These are phyloP conservation scores for Chironomus riparius DNA, from an alignment of 2,888 invertebrate genomes.

Conservation along the genomic window DNA sequence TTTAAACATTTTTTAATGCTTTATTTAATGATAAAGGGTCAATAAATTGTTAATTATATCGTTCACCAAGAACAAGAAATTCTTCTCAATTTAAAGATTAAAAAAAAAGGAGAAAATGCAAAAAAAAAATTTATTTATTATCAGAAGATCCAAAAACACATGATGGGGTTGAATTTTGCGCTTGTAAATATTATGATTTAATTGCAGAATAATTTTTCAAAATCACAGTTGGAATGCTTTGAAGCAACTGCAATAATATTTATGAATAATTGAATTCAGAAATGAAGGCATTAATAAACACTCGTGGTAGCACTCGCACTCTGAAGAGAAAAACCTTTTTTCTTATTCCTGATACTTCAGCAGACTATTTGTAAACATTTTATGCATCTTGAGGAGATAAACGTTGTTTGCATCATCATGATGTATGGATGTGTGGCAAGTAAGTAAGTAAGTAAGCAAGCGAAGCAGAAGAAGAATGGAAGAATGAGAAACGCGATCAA, in stretches of 20 bases:
- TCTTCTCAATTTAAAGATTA: too few relatives aligned
- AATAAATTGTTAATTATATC: too few relatives aligned
- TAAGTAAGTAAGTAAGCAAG: background rate
- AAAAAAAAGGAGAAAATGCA: too few relatives aligned
- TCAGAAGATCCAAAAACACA: too few relatives aligned
- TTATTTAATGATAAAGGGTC: too few relatives aligned
- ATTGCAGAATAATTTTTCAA: background rate
- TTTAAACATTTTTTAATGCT: too few relatives aligned
- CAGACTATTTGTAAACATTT: slow-evolving; percentile 22
- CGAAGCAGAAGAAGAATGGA: background rate
- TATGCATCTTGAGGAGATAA: background rate
- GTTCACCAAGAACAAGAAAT: too few relatives aligned
- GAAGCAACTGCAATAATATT: slow-evolving; percentile 1
- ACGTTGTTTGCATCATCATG: background rate
- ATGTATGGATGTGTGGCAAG: background rate
- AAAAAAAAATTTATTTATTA: too few relatives aligned
- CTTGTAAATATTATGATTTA: background rate
- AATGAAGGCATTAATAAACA: background rate
- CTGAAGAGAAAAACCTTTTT: too few relatives aligned
- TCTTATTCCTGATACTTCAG: background rate
- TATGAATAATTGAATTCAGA: slow-evolving; percentile 12
- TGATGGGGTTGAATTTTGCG: too few relatives aligned
- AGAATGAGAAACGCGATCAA: background rate
- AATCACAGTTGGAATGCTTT: background rate
- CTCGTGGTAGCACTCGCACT: background rate